Percentiles rank a stretch among this genome's conserved stretches.
These are phyloP conservation scores for Gymnorhina tibicen DNA, from an alignment of 2,113 vertebrate species.

Conservation along the genomic window DNA sequence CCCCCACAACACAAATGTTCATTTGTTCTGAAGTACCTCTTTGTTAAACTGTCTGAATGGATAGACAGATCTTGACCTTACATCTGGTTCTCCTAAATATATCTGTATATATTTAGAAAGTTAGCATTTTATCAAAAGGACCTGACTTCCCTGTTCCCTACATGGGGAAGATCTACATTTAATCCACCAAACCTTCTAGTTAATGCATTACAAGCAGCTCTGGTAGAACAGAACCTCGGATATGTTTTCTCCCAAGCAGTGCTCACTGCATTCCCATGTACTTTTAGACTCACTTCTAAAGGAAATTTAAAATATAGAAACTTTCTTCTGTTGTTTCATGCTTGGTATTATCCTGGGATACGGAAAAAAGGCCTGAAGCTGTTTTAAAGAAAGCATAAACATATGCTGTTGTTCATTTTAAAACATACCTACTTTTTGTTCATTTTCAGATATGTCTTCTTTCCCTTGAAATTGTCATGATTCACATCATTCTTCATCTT, in stretches of 20 bases:
- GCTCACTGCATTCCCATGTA: neutral
- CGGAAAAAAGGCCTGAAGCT: neutral
- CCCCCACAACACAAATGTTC: fast-evolving
- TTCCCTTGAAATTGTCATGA: constrained; percentile 21
- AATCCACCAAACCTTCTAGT: neutral
- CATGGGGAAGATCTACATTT: neutral
- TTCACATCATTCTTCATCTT: constrained; percentile 26
- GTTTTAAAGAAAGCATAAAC: constrained; percentile 44
- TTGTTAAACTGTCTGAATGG: neutral
- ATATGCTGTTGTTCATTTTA: constrained; percentile 1
- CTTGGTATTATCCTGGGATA: neutral
- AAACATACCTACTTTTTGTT: neutral
- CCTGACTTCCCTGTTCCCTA: neutral
- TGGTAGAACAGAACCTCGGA: neutral
- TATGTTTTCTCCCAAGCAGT: neutral
- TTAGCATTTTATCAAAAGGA: neutral
- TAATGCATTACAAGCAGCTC: neutral
- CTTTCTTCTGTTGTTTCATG: neutral
- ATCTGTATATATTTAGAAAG: neutral
- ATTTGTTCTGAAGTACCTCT: neutral
- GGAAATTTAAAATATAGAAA: neutral
- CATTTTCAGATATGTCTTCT: constrained; percentile 22
- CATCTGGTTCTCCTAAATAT: neutral
- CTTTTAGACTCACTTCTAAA: neutral
- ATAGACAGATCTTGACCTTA: neutral